phyloP scores from a whole-genome alignment of 2,888 invertebrate species.

The Terebella lapidaria region DNA sequence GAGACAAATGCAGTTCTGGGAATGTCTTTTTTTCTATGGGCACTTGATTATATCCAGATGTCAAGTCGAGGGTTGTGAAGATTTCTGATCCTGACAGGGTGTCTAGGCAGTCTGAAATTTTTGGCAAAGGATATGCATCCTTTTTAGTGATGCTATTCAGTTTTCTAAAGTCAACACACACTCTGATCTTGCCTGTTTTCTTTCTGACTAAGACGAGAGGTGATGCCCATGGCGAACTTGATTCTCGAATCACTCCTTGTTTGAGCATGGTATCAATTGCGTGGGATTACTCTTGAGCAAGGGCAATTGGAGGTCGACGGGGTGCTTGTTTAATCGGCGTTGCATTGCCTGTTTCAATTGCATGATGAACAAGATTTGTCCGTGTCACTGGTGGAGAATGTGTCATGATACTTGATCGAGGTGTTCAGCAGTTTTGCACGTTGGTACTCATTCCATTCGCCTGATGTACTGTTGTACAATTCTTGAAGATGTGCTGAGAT shows the following conservation, averaged over 20 bases:
- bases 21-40: not conserved
- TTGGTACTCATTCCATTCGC: not conserved
- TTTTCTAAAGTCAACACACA: not conserved
- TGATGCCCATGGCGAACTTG: constrained; percentile 1
- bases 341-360: not conserved
- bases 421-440: not conserved
- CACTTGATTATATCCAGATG: not conserved
- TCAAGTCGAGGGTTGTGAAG: constrained; percentile 1
- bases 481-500: not conserved
- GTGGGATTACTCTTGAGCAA: not conserved
- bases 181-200: not conserved
- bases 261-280: not conserved
- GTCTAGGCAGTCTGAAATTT: not conserved
- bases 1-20: constrained; percentile 1
- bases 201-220: not conserved
- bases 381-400: not conserved
- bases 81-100: not conserved
- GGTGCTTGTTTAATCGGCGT: not conserved
- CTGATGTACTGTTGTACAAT: not conserved
- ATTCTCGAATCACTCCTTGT: not conserved
- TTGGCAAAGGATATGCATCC: not conserved
- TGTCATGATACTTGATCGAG: not conserved
- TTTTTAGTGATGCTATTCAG: not conserved
- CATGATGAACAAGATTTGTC: not conserved
- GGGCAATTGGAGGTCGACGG: not conserved